phyloP scores from a whole-genome alignment of 2,888 invertebrate species.

The Apocheima hispidaria region DNA sequence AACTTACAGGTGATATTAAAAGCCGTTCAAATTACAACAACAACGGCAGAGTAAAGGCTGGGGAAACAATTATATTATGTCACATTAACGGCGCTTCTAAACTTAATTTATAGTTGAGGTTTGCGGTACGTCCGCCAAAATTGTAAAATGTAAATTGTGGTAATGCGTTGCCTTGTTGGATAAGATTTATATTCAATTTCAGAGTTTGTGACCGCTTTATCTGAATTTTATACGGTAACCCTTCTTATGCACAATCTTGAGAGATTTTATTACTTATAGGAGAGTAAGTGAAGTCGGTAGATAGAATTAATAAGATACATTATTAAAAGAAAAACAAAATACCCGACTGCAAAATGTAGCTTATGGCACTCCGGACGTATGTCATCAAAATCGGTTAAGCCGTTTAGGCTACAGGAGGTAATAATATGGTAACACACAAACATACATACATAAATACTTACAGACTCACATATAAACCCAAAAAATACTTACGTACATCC shows the following conservation, averaged over 20 bases:
- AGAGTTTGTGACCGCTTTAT: conserved; percentile 30
- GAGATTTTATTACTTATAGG: neutral
- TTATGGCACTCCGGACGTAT: too few species aligned
- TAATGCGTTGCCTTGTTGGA: conserved; percentile 42
- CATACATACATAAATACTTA: too few species aligned
- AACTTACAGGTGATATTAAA: conserved; percentile 9
- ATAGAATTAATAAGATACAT: neutral
- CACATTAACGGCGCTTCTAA: conserved; percentile 48
- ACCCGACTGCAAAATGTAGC: too few species aligned
- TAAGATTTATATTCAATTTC: conserved; percentile 31
- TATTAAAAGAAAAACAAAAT: too few species aligned
- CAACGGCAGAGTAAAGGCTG: conserved; percentile 21
- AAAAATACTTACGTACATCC: too few species aligned
- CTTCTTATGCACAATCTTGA: conserved; percentile 10
- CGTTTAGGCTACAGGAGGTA: too few species aligned
- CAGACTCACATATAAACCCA: too few species aligned
- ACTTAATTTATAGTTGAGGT: conserved; percentile 51
- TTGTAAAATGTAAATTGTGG: conserved; percentile 53
- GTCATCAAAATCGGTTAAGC: too few species aligned
- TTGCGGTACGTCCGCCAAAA: conserved; percentile 40
- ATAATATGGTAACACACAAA: too few species aligned
- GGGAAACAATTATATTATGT: conserved; percentile 46
- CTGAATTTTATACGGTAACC: conserved; percentile 25
- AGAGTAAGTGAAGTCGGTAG: neutral
- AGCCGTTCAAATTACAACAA: conserved; percentile 15